These are phyloP conservation scores for Fragariocoptes setiger DNA, from an alignment of 1,140 invertebrate genomes.

Conservation along the genomic window DNA sequence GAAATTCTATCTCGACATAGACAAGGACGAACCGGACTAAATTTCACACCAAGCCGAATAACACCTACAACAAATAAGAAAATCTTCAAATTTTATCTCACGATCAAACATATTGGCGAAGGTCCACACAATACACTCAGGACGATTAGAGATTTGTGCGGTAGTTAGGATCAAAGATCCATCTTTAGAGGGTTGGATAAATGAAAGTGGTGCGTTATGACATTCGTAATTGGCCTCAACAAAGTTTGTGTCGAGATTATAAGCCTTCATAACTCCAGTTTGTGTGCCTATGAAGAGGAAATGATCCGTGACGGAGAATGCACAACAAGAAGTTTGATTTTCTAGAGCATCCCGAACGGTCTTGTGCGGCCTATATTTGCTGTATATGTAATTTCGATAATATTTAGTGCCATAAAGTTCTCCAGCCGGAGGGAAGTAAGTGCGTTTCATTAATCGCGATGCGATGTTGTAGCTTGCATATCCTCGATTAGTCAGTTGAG, in stretches of 20 bases:
- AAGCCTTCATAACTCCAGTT: slow-evolving; percentile 51
- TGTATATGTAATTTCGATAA: slow-evolving; percentile 50
- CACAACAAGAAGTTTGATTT: slow-evolving; percentile 48
- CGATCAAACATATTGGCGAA: slow-evolving; percentile 9
- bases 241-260: slow-evolving; percentile 40
- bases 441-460: slow-evolving; percentile 17
- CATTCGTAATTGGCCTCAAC: slow-evolving; percentile 43
- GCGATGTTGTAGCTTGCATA: slow-evolving; percentile 14
- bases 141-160: slow-evolving; percentile 40
- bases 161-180: slow-evolving; percentile 52
- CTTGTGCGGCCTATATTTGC: slow-evolving; percentile 52
- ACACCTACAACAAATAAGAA: too few species aligned
- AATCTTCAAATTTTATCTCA: slow-evolving; percentile 26
- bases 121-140: slow-evolving; percentile 44
- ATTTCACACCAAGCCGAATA: too few species aligned
- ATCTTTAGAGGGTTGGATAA: slow-evolving; percentile 31
- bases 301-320: slow-evolving; percentile 39
- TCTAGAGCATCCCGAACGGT: slow-evolving; percentile 35
- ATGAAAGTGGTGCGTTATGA: slow-evolving; percentile 47
- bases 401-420: slow-evolving; percentile 23
- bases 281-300: slow-evolving; percentile 52
- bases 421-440: slow-evolving; percentile 16
- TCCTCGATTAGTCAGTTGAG: slow-evolving; percentile 11
- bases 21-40: too few species aligned
- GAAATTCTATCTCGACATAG: too few species aligned